phyloP scores from a whole-genome alignment of 2,888 invertebrate genomes.

The Stramonita haemastoma region DNA sequence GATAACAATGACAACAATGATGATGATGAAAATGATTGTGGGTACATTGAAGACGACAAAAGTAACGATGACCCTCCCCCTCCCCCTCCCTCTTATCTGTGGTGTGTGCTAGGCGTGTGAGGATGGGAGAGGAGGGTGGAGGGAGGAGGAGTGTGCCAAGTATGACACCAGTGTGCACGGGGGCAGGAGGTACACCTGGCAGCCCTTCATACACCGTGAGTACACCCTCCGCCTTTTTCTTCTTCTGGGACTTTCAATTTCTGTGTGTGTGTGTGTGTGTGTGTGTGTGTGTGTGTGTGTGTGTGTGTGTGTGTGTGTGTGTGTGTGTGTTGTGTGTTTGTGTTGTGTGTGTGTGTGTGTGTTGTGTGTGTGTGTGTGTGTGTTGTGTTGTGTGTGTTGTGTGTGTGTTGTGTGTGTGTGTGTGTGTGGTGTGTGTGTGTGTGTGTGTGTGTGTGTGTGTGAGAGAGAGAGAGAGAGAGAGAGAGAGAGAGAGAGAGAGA shows the following conservation, averaged over 20 bases:
- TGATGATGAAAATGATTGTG: neutral
- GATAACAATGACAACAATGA: neutral
- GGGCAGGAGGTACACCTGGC: slow-evolving; percentile 53
- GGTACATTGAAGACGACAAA: neutral
- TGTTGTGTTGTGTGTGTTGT: neutral
- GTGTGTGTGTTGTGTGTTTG: neutral
- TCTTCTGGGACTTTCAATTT: neutral
- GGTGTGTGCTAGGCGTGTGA: slow-evolving; percentile 44
- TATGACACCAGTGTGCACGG: slow-evolving; percentile 51
- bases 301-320: neutral
- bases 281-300: neutral
- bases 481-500: neutral
- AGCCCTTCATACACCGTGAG: slow-evolving; percentile 51
- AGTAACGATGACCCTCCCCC: neutral
- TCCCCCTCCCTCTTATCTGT: neutral
- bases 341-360: neutral
- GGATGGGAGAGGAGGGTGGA: slow-evolving; percentile 20
- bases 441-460: neutral
- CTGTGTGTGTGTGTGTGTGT: neutral
- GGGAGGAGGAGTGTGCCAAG: slow-evolving; percentile 52
- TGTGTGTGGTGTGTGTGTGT: neutral
- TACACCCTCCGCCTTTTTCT: neutral
- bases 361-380: neutral
- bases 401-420: neutral
- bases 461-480: neutral